phyloP scores from a whole-genome alignment of 2,888 invertebrate species.

The Ophion ventricosus region DNA sequence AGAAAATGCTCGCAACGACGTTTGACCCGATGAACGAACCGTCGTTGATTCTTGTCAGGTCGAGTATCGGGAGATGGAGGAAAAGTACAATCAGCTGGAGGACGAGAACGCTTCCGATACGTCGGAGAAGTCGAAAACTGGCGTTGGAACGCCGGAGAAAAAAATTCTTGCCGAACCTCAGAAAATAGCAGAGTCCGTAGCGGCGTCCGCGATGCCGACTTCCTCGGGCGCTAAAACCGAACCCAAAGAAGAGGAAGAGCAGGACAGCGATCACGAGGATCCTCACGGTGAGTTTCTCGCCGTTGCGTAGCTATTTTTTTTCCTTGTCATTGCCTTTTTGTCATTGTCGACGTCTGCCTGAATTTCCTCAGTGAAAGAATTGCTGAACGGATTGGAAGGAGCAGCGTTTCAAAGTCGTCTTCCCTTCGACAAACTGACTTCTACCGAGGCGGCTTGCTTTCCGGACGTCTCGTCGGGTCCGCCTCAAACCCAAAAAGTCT shows the following conservation, averaged over 20 bases:
- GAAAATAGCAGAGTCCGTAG: conserved; percentile 85
- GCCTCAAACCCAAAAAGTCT: conserved; percentile 93
- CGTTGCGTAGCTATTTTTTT: background rate
- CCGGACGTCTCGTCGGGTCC: conserved; percentile 94
- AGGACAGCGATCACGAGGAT: conserved; percentile 89
- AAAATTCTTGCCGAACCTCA: conserved; percentile 81
- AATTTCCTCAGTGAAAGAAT: conserved; percentile 77
- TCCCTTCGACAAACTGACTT: conserved; percentile 97
- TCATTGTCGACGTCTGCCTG: background rate
- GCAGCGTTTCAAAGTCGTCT: conserved; percentile 97
- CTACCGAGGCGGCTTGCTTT: conserved; percentile 96
- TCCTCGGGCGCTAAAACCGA: conserved; percentile 84
- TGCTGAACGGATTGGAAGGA: conserved; percentile 90
- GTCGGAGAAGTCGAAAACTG: conserved; percentile 86
- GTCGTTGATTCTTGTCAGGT: conserved; percentile 82
- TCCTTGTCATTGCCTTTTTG: background rate
- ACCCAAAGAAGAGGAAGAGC: conserved; percentile 84
- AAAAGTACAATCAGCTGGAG: conserved; percentile 87
- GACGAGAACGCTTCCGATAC: conserved; percentile 87
- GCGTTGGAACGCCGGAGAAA: conserved; percentile 81
- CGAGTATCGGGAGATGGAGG: conserved; percentile 88
- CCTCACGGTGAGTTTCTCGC: conserved; percentile 82
- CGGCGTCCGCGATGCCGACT: conserved; percentile 84
- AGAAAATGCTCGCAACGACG: background rate
- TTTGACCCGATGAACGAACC: conserved; percentile 80